These are phyloP conservation scores for Cyrtonyx montezumae DNA, from an alignment of 2,113 vertebrate species.

Conservation along the genomic window DNA sequence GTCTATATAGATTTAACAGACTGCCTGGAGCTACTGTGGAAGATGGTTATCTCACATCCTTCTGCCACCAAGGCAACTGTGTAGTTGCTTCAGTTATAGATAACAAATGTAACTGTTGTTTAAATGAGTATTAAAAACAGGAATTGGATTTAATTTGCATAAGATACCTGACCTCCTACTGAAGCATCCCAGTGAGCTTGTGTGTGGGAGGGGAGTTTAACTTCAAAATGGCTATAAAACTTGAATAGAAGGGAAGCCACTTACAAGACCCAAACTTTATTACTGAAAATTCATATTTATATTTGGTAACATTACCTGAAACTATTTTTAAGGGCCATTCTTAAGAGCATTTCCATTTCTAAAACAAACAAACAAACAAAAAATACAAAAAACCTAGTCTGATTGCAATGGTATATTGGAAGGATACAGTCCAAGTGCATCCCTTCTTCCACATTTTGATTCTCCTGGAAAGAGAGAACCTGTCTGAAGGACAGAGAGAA, in stretches of 20 bases:
- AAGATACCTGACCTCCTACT: background rate
- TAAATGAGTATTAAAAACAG: background rate
- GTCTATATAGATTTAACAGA: background rate
- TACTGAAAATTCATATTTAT: background rate
- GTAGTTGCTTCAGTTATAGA: background rate
- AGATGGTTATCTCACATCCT: background rate
- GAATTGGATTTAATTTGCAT: background rate
- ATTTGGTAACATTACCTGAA: background rate
- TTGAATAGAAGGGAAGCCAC: background rate
- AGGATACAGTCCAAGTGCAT: background rate
- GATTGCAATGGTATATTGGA: background rate
- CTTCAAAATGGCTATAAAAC: background rate
- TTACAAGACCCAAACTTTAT: background rate
- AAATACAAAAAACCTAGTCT: background rate
- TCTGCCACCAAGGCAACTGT: rapidly evolving
- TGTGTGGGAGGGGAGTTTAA: background rate
- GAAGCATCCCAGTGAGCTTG: background rate
- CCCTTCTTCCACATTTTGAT: background rate
- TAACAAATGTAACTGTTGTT: background rate
- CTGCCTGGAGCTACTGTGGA: background rate
- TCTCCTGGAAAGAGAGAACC: background rate
- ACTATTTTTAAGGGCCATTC: background rate
- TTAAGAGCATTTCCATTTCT: background rate
- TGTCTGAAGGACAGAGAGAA: background rate
- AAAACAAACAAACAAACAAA: background rate